These are phyloP conservation scores for Crossocerus cetratus DNA, from an alignment of 2,888 invertebrate genomes.

Conservation along the genomic window DNA sequence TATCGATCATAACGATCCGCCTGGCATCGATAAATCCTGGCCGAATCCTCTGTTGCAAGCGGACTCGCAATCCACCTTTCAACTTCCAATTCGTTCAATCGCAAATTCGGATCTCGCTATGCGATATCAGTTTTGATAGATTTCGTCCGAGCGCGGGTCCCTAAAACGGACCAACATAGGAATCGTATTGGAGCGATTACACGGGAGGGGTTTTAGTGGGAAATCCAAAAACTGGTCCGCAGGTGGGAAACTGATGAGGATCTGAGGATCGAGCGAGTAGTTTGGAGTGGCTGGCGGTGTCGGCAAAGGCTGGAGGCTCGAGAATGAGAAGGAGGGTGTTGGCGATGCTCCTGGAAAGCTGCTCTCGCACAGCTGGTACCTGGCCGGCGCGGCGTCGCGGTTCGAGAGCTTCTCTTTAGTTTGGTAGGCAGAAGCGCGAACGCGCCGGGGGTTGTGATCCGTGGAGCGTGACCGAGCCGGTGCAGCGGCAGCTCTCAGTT, in stretches of 20 bases:
- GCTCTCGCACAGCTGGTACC: conserved; percentile 55
- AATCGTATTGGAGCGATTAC: no score
- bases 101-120: no score
- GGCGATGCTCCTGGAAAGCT: conserved; percentile 35
- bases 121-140: no score
- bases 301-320: conserved; percentile 27
- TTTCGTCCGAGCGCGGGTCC: no score
- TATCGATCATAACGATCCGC: conserved; percentile 12
- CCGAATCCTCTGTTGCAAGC: neutral
- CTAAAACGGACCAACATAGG: no score
- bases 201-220: neutral
- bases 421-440: conserved; percentile 30
- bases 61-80: neutral
- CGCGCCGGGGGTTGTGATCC: conserved; percentile 47
- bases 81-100: no score
- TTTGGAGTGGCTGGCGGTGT: conserved; percentile 28
- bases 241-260: conserved; percentile 48
- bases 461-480: conserved; percentile 49
- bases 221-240: conserved; percentile 23
- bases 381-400: conserved; percentile 67
- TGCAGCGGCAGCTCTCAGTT: conserved; percentile 14
- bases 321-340: conserved; percentile 40
- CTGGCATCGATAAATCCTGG: conserved; percentile 15
- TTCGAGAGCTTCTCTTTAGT: conserved; percentile 42
- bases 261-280: conserved; percentile 25